phyloP scores from a whole-genome alignment of 2,113 vertebrate species.

The Paradoxurus hermaphroditus region DNA sequence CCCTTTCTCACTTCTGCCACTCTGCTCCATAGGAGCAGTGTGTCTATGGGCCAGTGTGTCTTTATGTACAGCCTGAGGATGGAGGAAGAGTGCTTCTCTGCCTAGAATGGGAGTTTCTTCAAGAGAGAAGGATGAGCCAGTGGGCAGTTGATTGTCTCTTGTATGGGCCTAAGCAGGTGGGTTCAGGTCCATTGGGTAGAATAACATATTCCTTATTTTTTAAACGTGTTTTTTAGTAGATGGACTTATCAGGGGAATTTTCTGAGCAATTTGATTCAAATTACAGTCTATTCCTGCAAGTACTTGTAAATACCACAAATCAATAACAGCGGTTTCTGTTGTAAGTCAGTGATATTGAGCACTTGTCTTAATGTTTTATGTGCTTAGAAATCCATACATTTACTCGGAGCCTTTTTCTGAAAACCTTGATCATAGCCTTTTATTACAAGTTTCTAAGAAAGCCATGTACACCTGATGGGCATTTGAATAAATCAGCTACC shows the following conservation, averaged over 20 bases:
- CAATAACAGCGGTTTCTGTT: conserved; percentile 48
- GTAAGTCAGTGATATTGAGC: background rate
- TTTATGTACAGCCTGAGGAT: background rate
- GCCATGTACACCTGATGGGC: background rate
- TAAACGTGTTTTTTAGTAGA: background rate
- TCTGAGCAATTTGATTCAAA: conserved; percentile 65
- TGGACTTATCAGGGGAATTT: conserved; percentile 21
- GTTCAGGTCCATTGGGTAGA: background rate
- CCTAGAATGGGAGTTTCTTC: background rate
- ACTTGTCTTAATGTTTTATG: conserved; percentile 20
- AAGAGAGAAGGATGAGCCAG: background rate
- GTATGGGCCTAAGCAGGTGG: background rate
- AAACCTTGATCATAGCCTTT: background rate
- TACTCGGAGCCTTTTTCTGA: background rate
- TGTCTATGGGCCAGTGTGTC: background rate
- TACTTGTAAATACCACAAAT: conserved; percentile 20
- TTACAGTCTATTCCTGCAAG: conserved; percentile 33
- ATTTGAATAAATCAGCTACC: background rate
- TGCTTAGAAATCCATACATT: conserved; percentile 29
- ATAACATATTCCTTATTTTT: background rate
- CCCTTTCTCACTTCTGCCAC: background rate
- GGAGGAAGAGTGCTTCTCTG: background rate
- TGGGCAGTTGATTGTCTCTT: background rate
- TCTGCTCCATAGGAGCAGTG: no score
- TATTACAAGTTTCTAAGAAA: background rate